These are phyloP conservation scores for Hozukius guyotensis DNA, from an alignment of 2,797 vertebrate genomes.

Conservation along the genomic window DNA sequence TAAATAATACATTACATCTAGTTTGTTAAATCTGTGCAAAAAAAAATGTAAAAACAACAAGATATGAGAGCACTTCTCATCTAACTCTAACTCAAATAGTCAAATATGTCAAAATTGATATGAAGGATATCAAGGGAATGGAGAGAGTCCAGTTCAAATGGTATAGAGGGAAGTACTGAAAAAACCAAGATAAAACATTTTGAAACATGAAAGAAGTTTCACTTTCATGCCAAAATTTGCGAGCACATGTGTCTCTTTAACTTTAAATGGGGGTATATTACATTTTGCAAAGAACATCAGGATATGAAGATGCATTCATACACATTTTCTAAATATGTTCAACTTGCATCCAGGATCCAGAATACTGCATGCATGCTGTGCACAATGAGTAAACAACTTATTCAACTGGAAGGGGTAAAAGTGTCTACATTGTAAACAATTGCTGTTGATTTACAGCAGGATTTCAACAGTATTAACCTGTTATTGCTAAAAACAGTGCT, in stretches of 20 bases:
- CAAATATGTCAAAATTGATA: background rate
- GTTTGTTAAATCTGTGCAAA: background rate
- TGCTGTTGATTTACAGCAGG: no score
- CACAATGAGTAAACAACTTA: background rate
- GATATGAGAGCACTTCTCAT: background rate
- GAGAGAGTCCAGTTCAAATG: background rate
- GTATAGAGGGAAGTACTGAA: background rate
- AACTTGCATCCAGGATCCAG: background rate
- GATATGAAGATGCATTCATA: background rate
- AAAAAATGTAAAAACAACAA: background rate
- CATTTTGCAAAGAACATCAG: background rate
- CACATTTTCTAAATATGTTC: background rate
- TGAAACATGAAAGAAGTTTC: background rate
- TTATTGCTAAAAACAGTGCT: no score
- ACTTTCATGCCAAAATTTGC: background rate
- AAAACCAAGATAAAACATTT: background rate
- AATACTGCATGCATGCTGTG: background rate
- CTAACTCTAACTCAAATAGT: background rate
- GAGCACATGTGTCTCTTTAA: background rate
- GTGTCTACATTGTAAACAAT: no score
- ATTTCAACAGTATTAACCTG: no score
- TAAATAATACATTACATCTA: background rate
- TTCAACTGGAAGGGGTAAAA: background rate
- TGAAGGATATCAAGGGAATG: background rate
- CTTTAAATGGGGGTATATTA: background rate